phyloP scores from a whole-genome alignment of 1,140 invertebrate genomes.

The Mizuhopecten yessoensis region DNA sequence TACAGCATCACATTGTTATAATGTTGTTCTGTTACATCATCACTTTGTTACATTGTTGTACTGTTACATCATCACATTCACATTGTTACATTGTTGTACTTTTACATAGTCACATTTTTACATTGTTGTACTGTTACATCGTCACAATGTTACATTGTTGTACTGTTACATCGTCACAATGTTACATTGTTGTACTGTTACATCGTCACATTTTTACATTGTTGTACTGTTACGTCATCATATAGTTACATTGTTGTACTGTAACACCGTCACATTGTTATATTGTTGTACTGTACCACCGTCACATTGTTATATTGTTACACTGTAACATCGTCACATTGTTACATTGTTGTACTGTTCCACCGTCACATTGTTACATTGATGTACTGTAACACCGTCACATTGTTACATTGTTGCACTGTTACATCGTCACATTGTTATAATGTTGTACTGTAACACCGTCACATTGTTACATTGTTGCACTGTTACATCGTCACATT shows the following conservation, averaged over 20 bases:
- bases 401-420: no score
- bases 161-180: background rate
- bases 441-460: no score
- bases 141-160: background rate
- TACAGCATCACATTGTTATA: no score
- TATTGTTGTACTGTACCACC: background rate
- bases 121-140: background rate
- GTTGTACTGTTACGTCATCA: no score
- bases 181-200: background rate
- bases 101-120: background rate
- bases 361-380: background rate
- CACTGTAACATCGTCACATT: background rate
- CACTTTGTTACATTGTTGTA: no score
- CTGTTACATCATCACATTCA: no score
- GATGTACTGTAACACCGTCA: background rate
- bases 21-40: no score
- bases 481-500: no score
- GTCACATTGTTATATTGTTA: background rate
- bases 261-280: background rate
- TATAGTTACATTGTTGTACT: background rate
- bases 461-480: no score
- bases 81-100: no score
- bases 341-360: background rate
- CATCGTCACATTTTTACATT: no score
- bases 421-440: no score